Base-by-base conservation (phyloP, 1,140 invertebrate genomes). In the Muscidifurax raptorellus region DNA sequence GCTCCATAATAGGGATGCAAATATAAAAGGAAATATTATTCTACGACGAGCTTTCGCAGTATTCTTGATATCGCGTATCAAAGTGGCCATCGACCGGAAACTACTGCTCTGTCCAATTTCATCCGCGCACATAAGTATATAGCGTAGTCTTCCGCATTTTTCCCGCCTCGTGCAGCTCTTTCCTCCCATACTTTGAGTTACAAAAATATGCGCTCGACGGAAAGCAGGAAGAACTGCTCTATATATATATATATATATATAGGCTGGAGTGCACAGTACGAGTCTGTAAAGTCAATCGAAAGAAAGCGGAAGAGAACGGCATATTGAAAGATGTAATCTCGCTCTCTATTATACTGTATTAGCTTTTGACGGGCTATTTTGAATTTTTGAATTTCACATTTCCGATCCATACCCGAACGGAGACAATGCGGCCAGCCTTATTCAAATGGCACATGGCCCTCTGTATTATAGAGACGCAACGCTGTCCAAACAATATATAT, bases 11-110 rank as follows among this genome's bases (percentile, higher is more conserved):
- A 28, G 66, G n/a, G 30, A 44, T 80, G 32, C 64, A 69, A 69
- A 80, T 80, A 80, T 44, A 80, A 40, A 40, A 27, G 32, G 28
- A 80, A 80, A 80, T 27, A 80, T 66, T 36, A 79, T 80, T 6
- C 67, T 44, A 64, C 64, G 64, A 80, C 27, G 32, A 40, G 0
- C 7, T 40, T 5, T 44, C 25, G 4, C 36, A 44, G 64, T n/a
- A 44, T 40, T 69, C 64, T 44, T 69, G 64, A 80, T 69, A 67
- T 69, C 36, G 64, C 25, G 28, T 80, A 80, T 80, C n/a, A 69
- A 69, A 69, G n/a, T 36, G 44, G 64, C 47, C 30, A 27, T 28
- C 66, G 12, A 69, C 66, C 25, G 12, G 66, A 27, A 69, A 69
- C 25, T 69, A 69, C 6, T 27, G 5, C n/a, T 66, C 13, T 12